phyloP scores from a whole-genome alignment of 2,888 invertebrate genomes.

The Caenorhabditis afra region DNA sequence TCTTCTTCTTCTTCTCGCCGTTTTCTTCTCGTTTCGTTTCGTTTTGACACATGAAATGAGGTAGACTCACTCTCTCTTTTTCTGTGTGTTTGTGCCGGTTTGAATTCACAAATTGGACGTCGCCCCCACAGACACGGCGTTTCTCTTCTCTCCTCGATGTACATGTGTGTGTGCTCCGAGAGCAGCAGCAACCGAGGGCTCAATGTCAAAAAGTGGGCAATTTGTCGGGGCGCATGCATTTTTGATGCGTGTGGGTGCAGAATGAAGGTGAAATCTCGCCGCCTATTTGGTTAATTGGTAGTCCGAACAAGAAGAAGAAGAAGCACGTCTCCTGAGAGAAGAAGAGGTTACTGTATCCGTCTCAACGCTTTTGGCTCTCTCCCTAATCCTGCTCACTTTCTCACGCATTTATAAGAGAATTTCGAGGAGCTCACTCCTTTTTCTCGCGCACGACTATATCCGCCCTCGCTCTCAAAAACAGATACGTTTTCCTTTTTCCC shows the following conservation, averaged over 20 bases:
- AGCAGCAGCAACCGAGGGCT: background rate
- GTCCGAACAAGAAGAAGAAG: too few relatives aligned
- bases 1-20: constrained; percentile 4
- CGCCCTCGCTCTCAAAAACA: constrained; percentile 39
- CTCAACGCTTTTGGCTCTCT: background rate
- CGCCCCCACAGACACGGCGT: too few relatives aligned
- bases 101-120: constrained; percentile 28
- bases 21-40: constrained; percentile 9
- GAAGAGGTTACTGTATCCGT: background rate
- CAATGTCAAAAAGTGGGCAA: constrained; percentile 43
- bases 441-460: constrained; percentile 36
- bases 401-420: constrained; percentile 35
- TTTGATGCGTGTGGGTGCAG: constrained; percentile 6
- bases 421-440: background rate
- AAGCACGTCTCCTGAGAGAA: background rate
- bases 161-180: constrained; percentile 5
- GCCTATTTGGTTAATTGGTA: constrained; percentile 5
- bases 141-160: background rate
- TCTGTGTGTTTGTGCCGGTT: too few relatives aligned
- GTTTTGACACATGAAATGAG: constrained; percentile 27
- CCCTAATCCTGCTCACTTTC: constrained; percentile 19
- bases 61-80: constrained; percentile 6
- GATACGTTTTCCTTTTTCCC: constrained; percentile 30
- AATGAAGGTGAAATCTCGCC: background rate
- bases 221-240: constrained; percentile 49